Base-by-base conservation (phyloP, 2,888 invertebrate species). In the Trilocha varians region DNA sequence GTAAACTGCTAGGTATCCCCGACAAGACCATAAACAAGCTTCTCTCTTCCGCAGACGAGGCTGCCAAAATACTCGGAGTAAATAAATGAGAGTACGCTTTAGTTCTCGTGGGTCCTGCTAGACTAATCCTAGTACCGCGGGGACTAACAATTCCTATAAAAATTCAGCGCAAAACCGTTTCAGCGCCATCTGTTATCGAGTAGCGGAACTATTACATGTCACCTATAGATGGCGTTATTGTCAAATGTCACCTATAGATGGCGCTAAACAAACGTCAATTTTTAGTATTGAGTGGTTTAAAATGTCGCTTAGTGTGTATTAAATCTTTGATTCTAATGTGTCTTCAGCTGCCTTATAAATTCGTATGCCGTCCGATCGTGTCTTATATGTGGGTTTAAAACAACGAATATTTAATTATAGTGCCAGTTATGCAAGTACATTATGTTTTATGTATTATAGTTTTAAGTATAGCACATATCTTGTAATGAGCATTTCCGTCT, bases 1-100 rank as follows among this genome's bases (percentile, higher is more conserved):
- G 96, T 8, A 96, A 96, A 73, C 87, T 97, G 1, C 83, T 97
- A 13, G 97, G 96, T 0, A 94, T 97, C 46, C 91, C 93, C 34
- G 96, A 95, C 70, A 91, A 92, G 53, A 92, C 93, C 46, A 92
- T 97, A 41, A 96, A 97, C 64, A 92, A 93, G 73, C 89, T 94
- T 50, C 88, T 97, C 25, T 89, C 92, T 3, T 93, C 94, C 2
- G 90, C 93, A 1, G 91, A 95, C 18, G 95, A 95, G 67, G 96
- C 96, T 16, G 96, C 96, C 1, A 94, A 95, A 68, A 88, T 96
- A 50, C 84, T 97, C 16, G 93, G 97, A 16, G 93, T 96, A 40
- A 92, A 94, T 48, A 92, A 91, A 85, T 85, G 85, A 85, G 83
- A 84, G 64, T 85, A 85, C 85, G 85, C 84, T 65, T 68, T 84